A percentile compares a stretch with the other conserved stretches of the same genome.
phyloP scores from a whole-genome alignment of 1,140 invertebrate genomes.

The Orchestia grillus region DNA sequence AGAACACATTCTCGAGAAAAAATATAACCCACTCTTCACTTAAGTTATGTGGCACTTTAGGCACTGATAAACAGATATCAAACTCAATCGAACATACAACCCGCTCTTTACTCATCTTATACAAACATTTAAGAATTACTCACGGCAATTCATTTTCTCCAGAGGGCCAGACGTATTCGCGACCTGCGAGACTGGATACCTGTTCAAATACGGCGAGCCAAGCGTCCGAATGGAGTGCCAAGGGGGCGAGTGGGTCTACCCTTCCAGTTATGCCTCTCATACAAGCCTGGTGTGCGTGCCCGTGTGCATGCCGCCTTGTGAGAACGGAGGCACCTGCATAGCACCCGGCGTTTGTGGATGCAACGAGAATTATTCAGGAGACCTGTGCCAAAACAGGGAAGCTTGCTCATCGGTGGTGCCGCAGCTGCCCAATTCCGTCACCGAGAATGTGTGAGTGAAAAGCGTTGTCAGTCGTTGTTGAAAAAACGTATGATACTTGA shows the following conservation, averaged over 20 bases:
- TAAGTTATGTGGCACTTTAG: no score
- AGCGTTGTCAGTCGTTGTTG: not conserved
- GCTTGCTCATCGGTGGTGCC: not conserved
- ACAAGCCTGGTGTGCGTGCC: not conserved
- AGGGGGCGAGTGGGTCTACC: constrained; percentile 4
- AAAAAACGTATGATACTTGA: not conserved
- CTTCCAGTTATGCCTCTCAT: not conserved
- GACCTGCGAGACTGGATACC: not conserved
- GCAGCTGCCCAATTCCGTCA: not conserved
- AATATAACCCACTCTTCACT: no score
- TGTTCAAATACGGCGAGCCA: constrained; percentile 14
- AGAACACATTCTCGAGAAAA: no score
- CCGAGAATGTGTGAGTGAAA: constrained; percentile 47
- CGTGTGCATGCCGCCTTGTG: constrained; percentile 38
- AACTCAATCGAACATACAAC: no score
- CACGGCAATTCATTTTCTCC: no score
- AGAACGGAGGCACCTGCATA: constrained; percentile 52
- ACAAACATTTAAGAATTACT: no score
- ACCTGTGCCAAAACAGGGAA: constrained; percentile 56
- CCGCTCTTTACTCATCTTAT: not conserved
- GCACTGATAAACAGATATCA: no score
- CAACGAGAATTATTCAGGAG: constrained; percentile 51
- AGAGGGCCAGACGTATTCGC: not conserved
- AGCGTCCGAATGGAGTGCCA: not conserved
- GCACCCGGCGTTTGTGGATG: constrained; percentile 54